These are phyloP conservation scores for Nasonia vitripennis DNA, from an alignment of 1,140 invertebrate species.

Conservation along the genomic window DNA sequence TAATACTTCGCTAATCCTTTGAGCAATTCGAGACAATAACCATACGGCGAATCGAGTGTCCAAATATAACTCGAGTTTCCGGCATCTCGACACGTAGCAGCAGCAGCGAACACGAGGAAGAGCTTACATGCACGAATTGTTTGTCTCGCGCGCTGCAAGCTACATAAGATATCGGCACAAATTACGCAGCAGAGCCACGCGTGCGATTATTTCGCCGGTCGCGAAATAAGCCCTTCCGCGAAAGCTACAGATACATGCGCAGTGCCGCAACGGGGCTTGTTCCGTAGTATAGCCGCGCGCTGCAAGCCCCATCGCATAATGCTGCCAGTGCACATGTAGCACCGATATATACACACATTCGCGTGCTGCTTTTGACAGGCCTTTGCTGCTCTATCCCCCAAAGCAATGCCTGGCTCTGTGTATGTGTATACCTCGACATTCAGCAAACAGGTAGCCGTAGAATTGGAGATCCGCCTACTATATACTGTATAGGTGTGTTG, in stretches of 20 bases:
- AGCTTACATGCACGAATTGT: not conserved
- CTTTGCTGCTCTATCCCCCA: not conserved
- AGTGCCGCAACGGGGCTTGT: too few species aligned
- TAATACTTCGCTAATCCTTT: not conserved
- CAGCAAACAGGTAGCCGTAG: not conserved
- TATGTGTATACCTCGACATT: not conserved
- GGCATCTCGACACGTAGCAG: not conserved
- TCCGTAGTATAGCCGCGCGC: too few species aligned
- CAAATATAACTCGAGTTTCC: too few species aligned
- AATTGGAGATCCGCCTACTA: not conserved
- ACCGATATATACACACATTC: not conserved
- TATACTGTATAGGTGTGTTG: too few species aligned
- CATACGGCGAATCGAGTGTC: too few species aligned
- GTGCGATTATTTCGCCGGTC: too few species aligned
- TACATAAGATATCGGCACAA: too few species aligned
- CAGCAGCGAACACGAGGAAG: not conserved
- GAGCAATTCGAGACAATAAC: not conserved
- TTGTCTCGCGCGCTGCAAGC: too few species aligned
- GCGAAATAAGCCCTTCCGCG: too few species aligned
- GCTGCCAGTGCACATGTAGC: not conserved
- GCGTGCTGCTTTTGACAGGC: not conserved
- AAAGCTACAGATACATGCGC: too few species aligned
- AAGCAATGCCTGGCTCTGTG: not conserved
- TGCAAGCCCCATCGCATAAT: not conserved
- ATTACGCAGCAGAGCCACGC: too few species aligned